Base-by-base conservation (phyloP, 2,797 vertebrate species). In the Halcyon smyrnensis region DNA sequence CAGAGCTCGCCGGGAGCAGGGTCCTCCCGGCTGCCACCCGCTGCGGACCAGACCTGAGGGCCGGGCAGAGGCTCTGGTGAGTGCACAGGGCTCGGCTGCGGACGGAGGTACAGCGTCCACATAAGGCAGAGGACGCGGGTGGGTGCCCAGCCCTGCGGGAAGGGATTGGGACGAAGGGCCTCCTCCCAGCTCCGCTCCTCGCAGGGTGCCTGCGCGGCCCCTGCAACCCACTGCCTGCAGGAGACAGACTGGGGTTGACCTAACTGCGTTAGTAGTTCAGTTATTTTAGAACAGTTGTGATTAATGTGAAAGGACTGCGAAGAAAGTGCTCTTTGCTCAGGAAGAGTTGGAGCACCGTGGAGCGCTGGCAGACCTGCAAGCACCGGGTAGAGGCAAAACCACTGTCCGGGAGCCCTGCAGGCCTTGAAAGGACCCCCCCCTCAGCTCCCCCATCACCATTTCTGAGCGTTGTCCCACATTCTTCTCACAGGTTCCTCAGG, bases 51-150 rank as follows among this genome's bases (percentile, higher is more conserved):
- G 48, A 50, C 11, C 43, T 32, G 21, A 23, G 50, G 6, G 12
- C 62, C 6, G 21, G 4, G 6, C 89, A 19, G 71, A 27, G 62
- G 65, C 50, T 34, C 13, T 2, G 96, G 96, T 95, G 93, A 96
- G 95, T 90, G 88, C 19, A 2, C 34, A 3, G 59, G 59, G 70
- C 9, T 3, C 6, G 8, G 39, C 10, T 9, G 23, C 0, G 37
- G 23, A 10, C 2, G 43, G 71, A 23, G 36, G 48, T 7, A 11
- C 0, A 1, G 37, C 1, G 5, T 19, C 36, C 70, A 2, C 28
- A 3, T 12, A 1, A 4, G 51, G 32, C 53, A 4, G 28, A 6
- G 21, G 57, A 21, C 18, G 18, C 2, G 1, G 2, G 18, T 0
- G 43, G 71, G 78, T 56, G n/a, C 48, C 1, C 5, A 5, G 6